These are phyloP conservation scores for Leptosomus discolor DNA, from an alignment of 2,113 vertebrate genomes.

Conservation along the genomic window DNA sequence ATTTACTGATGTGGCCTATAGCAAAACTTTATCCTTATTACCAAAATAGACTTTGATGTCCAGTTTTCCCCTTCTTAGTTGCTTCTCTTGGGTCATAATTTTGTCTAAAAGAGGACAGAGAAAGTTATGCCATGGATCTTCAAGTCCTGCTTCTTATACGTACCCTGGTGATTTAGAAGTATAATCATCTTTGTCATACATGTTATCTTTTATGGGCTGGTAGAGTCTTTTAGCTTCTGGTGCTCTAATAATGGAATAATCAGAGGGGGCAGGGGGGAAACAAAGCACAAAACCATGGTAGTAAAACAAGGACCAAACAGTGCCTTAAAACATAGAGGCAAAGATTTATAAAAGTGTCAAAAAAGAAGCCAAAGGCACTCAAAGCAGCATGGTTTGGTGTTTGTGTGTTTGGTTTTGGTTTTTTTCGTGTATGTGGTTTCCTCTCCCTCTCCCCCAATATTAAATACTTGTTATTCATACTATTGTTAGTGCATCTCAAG, in stretches of 20 bases:
- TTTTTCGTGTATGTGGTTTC: not conserved
- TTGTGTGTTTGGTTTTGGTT: not conserved
- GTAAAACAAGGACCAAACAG: not conserved
- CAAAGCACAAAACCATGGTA: not conserved
- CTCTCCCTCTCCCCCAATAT: accelerated
- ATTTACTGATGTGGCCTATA: not conserved
- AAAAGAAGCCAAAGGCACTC: not conserved
- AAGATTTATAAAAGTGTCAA: not conserved
- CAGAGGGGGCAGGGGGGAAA: too few relatives aligned
- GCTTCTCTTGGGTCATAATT: not conserved
- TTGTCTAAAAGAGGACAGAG: not conserved
- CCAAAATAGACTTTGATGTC: not conserved
- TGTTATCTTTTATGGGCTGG: not conserved
- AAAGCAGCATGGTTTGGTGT: not conserved
- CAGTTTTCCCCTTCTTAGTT: not conserved
- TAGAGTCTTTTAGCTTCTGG: not conserved
- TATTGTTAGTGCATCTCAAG: not conserved
- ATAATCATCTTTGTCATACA: not conserved
- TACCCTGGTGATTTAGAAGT: not conserved
- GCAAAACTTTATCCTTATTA: not conserved
- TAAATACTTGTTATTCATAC: not conserved
- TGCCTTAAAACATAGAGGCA: not conserved
- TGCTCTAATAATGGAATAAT: not conserved
- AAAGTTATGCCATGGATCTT: not conserved
- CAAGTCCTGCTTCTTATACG: not conserved